Conservation (phyloP, 2,797 vertebrate species). For the Synaphobranchus kaupii region DNA sequence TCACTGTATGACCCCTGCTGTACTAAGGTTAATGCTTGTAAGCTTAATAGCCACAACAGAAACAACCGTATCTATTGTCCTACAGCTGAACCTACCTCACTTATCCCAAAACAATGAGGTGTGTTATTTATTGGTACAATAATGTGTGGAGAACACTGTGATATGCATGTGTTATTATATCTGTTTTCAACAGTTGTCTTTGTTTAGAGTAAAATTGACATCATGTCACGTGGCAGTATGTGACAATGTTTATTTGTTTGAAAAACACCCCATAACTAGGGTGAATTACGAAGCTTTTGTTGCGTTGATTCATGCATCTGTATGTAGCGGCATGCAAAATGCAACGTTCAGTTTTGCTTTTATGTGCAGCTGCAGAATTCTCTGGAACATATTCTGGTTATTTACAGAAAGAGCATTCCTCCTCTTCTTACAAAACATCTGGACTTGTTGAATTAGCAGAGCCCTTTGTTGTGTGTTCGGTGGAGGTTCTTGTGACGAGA, state of each 20-base stretch:
- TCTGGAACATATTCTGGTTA: neutral
- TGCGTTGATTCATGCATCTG: neutral
- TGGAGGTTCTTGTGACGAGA: neutral
- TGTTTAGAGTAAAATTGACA: no score
- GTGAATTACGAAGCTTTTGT: neutral
- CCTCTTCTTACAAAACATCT: neutral
- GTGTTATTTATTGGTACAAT: no score
- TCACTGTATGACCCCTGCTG: no score
- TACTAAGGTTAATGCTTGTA: no score
- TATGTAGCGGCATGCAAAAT: neutral
- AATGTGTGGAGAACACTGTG: no score
- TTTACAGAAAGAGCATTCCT: neutral
- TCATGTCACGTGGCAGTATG: no score
- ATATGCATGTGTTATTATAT: no score
- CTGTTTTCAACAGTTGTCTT: no score
- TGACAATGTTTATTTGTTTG: neutral
- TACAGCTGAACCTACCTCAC: no score
- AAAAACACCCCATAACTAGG: neutral
- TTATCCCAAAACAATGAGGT: no score
- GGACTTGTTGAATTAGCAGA: neutral
- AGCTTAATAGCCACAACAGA: no score
- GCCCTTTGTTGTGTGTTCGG: neutral
- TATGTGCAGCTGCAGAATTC: neutral
- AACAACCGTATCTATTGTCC: no score
- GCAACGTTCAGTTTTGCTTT: neutral